phyloP scores from a whole-genome alignment of 1,140 invertebrate species.

The Dryas iulia region DNA sequence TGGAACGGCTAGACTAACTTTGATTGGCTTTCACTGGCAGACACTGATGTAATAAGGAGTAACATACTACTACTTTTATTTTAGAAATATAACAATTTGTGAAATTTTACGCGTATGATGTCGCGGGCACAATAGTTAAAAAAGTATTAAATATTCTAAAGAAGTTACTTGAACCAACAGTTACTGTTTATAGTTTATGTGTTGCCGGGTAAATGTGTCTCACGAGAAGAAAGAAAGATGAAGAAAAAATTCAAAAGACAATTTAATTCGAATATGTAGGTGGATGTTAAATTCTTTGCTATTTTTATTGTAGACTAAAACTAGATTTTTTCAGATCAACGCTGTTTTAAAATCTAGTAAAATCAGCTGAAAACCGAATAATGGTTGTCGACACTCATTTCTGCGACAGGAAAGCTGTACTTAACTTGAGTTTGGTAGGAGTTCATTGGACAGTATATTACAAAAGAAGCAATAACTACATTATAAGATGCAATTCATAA shows the following conservation, averaged over 20 bases:
- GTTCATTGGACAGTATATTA: slow-evolving; percentile 12
- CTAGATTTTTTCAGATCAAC: not conserved
- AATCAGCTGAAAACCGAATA: slow-evolving; percentile 63
- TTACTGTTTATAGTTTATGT: not conserved
- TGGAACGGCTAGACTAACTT: no score
- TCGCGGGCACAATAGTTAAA: no score
- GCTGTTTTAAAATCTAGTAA: slow-evolving; percentile 24
- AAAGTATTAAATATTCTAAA: no score
- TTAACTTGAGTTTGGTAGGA: slow-evolving; percentile 51
- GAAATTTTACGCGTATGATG: no score
- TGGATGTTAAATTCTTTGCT: not conserved
- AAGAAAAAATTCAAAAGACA: not conserved
- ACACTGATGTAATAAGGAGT: no score
- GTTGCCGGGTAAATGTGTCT: no score
- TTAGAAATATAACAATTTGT: no score
- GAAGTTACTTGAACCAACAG: not conserved
- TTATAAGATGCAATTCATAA: no score
- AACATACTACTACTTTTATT: no score
- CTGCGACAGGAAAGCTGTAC: slow-evolving; percentile 64
- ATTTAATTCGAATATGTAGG: not conserved
- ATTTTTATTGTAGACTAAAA: not conserved
- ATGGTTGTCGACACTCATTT: slow-evolving; percentile 49
- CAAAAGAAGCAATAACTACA: no score
- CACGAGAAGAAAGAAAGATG: no score
- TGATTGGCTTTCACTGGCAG: no score